These are phyloP conservation scores for Polymixis flavicincta DNA, from an alignment of 2,888 invertebrate genomes.

Conservation along the genomic window DNA sequence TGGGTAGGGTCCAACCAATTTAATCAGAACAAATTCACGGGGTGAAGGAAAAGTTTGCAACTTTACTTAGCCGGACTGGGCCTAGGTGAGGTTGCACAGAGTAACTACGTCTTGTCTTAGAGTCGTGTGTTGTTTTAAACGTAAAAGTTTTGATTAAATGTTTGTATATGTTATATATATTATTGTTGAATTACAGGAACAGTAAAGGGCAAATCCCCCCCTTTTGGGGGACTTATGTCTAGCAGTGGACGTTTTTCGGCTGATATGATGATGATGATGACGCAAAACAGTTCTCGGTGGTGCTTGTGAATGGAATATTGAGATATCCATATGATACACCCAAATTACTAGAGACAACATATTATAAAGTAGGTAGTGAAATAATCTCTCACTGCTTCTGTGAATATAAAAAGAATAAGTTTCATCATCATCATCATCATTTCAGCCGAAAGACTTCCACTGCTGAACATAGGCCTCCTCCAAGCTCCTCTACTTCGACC, in stretches of 20 bases:
- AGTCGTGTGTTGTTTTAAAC: constrained; percentile 37
- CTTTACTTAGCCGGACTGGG: constrained; percentile 31
- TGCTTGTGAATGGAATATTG: background rate
- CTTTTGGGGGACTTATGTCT: too few species aligned
- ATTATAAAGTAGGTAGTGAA: background rate
- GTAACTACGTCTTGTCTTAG: constrained; percentile 27
- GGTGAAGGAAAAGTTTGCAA: constrained; percentile 55
- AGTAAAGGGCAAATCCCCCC: too few species aligned
- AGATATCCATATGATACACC: background rate
- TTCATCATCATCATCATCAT: too few species aligned
- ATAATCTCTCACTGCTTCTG: background rate
- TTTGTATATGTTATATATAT: constrained; percentile 27
- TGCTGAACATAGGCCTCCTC: too few species aligned
- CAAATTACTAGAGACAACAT: background rate
- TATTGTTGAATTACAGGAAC: constrained; percentile 14
- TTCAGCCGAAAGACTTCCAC: too few species aligned
- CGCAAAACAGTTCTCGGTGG: background rate
- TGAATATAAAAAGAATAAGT: too few species aligned
- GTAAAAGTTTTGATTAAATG: constrained; percentile 49
- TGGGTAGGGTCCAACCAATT: constrained; percentile 62
- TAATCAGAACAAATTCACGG: constrained; percentile 69
- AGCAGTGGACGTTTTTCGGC: too few species aligned
- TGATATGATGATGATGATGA: too few species aligned
- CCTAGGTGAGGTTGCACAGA: constrained; percentile 41
- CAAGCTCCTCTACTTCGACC: too few species aligned